These are phyloP conservation scores for Heteromyza rotundicornis DNA, from an alignment of 2,888 invertebrate species.

Conservation along the genomic window DNA sequence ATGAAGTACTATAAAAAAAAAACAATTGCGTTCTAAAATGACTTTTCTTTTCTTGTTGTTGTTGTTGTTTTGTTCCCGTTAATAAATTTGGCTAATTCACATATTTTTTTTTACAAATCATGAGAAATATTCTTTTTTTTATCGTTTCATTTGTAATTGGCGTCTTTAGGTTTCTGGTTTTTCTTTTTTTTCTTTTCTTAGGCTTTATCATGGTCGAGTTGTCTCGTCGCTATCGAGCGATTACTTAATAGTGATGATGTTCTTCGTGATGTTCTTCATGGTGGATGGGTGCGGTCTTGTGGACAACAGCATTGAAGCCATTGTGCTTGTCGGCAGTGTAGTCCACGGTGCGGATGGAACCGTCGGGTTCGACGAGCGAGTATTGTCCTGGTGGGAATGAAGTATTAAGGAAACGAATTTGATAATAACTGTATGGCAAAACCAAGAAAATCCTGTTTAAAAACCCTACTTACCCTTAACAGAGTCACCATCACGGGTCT, in stretches of 20 bases:
- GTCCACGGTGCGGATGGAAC: conserved; percentile 71
- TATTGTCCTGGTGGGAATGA: conserved; percentile 64
- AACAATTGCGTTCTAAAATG: too few relatives aligned
- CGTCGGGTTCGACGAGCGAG: conserved; percentile 75
- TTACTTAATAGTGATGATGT: conserved; percentile 44
- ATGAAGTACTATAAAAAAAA: too few relatives aligned
- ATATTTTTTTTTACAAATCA: too few relatives aligned
- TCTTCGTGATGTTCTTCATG: conserved; percentile 54
- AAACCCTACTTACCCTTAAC: conserved; percentile 65
- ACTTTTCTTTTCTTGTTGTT: too few relatives aligned
- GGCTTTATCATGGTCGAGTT: conserved; percentile 31
- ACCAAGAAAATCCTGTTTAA: too few relatives aligned
- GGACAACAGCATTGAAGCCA: conserved; percentile 62
- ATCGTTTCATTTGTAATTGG: conserved; percentile 15
- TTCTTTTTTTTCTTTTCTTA: conserved; percentile 3
- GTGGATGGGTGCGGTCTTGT: conserved; percentile 62
- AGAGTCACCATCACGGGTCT: conserved; percentile 70
- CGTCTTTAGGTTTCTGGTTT: conserved; percentile 26
- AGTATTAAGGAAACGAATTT: too few relatives aligned
- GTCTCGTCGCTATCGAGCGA: too few relatives aligned
- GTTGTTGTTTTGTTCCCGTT: too few relatives aligned
- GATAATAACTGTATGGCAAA: too few relatives aligned
- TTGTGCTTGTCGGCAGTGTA: conserved; percentile 63
- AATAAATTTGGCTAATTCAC: conserved; percentile 50
- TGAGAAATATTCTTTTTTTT: conserved; percentile 17